Evolutionary conservation across 1,140 invertebrate genomes (phyloP), one percentile per base, ranked within the genome.

Genomic region (Doryteuthis pealeii): DNA sequence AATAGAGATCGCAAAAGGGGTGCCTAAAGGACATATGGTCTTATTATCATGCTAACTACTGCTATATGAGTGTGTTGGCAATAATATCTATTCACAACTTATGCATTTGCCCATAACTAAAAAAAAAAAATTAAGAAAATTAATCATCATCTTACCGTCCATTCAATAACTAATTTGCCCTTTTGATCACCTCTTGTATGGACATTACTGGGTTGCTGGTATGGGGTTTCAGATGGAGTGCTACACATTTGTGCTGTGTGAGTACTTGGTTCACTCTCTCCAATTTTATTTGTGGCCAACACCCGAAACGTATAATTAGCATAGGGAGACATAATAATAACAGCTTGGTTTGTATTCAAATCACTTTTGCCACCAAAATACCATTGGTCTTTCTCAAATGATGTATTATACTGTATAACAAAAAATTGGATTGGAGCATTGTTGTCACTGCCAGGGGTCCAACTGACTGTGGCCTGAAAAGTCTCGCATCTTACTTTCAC

Each of bases 301-400:
- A 99, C 95, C 62, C 96, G 90, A 91, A 98, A 99, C 0, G 96
- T 99, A 84, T 99, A 99, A 88, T 98, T 99, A 0, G 95, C 92
- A 94, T 95, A 98, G 0, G 96, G 96, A 12, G 78, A 74, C 12
- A 86, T 71, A 2, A 45, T 66, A 14, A 85, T 66, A 3, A 71
- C 77, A 14, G 77, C 79, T 30, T 68, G 79, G 40, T 76, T 85
- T 32, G 79, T 72, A 14, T 77, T 77, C n/a, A 79, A 72, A 14
- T 76, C 70, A 1, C 81, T 81, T 67, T 76, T 74, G n/a, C 74
- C 67, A 26, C 70, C 80, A 71, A 78, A 83, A 5, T 73, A 74
- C 97, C 98, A 99, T 0, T 92, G 91, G 86, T 97, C 96, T 0
- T 95, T 95, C 18, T 94, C 95, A 85, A 98, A 98, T 45, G 92